These are phyloP conservation scores for Musca vetustissima DNA, from an alignment of 1,140 invertebrate species.

Conservation along the genomic window DNA sequence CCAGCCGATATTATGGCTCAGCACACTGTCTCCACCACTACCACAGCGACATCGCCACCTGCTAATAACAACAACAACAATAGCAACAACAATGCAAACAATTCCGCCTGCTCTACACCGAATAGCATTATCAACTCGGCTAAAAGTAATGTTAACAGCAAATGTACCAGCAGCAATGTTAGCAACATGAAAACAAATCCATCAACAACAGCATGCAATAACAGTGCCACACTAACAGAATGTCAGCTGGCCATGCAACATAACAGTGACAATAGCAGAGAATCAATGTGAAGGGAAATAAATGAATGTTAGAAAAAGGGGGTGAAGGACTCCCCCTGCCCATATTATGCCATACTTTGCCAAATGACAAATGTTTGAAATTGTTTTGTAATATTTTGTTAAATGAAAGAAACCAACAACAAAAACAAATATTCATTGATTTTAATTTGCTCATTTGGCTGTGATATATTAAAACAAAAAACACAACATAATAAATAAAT, in stretches of 20 bases:
- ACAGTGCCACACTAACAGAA: constrained; percentile 44
- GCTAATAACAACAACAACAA: not conserved
- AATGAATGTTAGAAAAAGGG: too few relatives aligned
- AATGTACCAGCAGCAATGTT: constrained; percentile 31
- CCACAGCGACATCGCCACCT: constrained; percentile 1
- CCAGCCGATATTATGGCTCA: constrained; percentile 61
- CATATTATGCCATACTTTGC: constrained; percentile 19
- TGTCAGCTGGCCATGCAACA: constrained; percentile 47
- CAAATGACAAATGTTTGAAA: constrained; percentile 24
- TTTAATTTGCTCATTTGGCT: constrained; percentile 30
- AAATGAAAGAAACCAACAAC: not conserved
- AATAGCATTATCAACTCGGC: not conserved
- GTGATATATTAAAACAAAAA: constrained; percentile 26
- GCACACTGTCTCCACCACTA: constrained; percentile 29
- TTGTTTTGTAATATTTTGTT: not conserved
- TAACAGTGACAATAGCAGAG: constrained; percentile 65
- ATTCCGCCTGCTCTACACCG: not conserved
- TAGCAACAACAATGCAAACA: not conserved
- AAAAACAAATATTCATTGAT: not conserved
- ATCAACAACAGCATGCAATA: constrained; percentile 31
- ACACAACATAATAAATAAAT: constrained; percentile 1
- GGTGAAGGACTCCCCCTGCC: not conserved
- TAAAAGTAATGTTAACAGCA: not conserved
- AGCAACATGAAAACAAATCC: constrained; percentile 53
- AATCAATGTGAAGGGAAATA: constrained; percentile 59